Conservation (phyloP, 2,888 invertebrate genomes). For the Drosophila diplacantha region DNA sequence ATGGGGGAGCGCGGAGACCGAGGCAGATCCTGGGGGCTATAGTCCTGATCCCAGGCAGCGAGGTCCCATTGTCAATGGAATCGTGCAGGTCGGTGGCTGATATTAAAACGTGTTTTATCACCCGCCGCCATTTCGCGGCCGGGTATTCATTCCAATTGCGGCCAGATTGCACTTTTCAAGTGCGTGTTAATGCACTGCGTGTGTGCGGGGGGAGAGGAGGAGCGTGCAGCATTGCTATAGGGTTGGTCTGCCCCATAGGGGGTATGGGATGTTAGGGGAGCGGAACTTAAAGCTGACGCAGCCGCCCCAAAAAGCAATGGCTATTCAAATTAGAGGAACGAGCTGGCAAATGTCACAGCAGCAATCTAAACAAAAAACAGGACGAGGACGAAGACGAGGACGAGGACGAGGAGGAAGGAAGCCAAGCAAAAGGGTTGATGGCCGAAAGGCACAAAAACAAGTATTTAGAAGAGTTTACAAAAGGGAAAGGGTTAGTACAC, state of each 20-base stretch:
- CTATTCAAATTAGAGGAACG: constrained; percentile 58
- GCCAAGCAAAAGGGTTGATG: constrained; percentile 52
- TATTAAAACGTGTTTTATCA: constrained; percentile 73
- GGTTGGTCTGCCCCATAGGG: not conserved
- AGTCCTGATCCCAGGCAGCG: constrained; percentile 29
- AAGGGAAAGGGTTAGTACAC: not conserved
- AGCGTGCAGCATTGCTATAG: not conserved
- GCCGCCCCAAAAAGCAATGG: constrained; percentile 20
- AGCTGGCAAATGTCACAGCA: constrained; percentile 55
- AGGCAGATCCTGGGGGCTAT: constrained; percentile 11
- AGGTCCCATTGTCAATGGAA: constrained; percentile 36
- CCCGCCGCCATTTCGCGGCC: constrained; percentile 71
- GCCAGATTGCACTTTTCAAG: constrained; percentile 70
- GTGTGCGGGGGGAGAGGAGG: constrained; percentile 6
- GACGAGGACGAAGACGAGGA: not conserved
- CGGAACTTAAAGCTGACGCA: constrained; percentile 54
- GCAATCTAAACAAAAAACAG: constrained; percentile 29
- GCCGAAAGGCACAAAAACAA: constrained; percentile 23
- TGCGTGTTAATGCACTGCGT: constrained; percentile 66
- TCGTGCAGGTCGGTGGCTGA: constrained; percentile 42
- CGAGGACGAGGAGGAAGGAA: not conserved
- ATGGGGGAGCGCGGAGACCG: not conserved
- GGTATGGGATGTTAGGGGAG: not conserved
- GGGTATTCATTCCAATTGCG: constrained; percentile 70
- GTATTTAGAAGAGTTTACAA: constrained; percentile 7